A percentile compares a stretch with the other conserved stretches of the same genome.
Evolutionary conservation across 2,888 invertebrate species (phyloP).

Genomic region (Geophilus truncorum): DNA sequence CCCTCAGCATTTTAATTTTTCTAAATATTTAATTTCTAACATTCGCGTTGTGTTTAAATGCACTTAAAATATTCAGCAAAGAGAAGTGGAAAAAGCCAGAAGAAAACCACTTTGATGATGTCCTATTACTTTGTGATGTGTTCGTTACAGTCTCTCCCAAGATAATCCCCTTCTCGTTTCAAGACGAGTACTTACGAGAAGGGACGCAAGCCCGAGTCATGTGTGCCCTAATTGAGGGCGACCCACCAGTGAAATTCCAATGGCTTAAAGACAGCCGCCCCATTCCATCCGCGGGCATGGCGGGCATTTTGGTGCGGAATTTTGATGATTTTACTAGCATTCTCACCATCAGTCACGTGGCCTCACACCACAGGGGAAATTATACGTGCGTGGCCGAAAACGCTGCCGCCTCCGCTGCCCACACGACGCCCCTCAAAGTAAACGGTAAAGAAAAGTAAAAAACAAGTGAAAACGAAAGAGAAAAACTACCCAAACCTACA

Average conservation of each 20-base stretch:
- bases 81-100: background rate
- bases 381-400: slow-evolving; percentile 34
- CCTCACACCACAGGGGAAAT: slow-evolving; percentile 34
- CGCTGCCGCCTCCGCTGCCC: slow-evolving; percentile 33
- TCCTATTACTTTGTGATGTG: slow-evolving; percentile 24
- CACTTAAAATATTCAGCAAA: background rate
- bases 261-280: slow-evolving; percentile 33
- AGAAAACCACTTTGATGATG: slow-evolving; percentile 17
- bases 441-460: slow-evolving; percentile 33
- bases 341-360: slow-evolving; percentile 33
- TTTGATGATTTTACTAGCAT: slow-evolving; percentile 35
- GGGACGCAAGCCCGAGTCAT: slow-evolving; percentile 33
- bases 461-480: background rate
- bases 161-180: slow-evolving; percentile 33
- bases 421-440: slow-evolving; percentile 35
- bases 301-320: slow-evolving; percentile 31
- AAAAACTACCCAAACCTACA: background rate
- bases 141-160: slow-evolving; percentile 34
- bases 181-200: slow-evolving; percentile 34
- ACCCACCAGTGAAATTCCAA: slow-evolving; percentile 33
- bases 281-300: slow-evolving; percentile 19
- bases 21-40: background rate
- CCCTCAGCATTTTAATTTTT: background rate
- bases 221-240: slow-evolving; percentile 33
- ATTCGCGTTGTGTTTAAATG: too few species aligned